Base-by-base conservation (phyloP, 2,797 vertebrate genomes). In the Lepidocolaptes lacrymiger region DNA sequence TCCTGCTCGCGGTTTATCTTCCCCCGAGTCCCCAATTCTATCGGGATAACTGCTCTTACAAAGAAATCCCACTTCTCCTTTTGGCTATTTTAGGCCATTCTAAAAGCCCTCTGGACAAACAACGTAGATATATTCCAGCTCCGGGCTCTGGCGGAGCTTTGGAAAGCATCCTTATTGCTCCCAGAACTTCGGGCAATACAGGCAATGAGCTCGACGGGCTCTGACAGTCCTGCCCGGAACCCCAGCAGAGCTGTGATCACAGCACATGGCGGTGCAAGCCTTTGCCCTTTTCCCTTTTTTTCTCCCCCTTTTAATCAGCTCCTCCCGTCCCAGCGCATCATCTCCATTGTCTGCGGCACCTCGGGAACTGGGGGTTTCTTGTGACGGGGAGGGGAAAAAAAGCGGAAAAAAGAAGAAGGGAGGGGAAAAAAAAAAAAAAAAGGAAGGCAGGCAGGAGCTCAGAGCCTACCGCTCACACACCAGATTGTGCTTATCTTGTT, bases 401-500 rank as follows among this genome's bases (percentile, higher is more conserved):
- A 73, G 20, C 5, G 58, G 24, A 12, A 37, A 58, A 67, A 18
- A 51, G 11, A 7, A 13, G 24, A 23, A 9, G 12, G 14, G 14
- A 46, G 44, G 37, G 7, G 18, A 16, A 6, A 7, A 7, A 5
- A 4, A 6, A 27, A 23, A 48, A 46, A 67, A 12, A 24, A 8
- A 9, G 4, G 4, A 7, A 30, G 48, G 32, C 56, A 58, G 79
- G 52, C 80, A 32, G 80, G 59, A 66, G 66, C 66, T 46, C 66
- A 52, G 73, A 84, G 2, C 52, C 66, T 78, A 73, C 66, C 58
- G 18, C 91, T 75, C 92, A 67, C 94, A 68, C 85, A 96, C 96
- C 98, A 97, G 98, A 98, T 98, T 97, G 97, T 62, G 95, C 96
- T 97, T 97, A 98, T 98, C 97, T 98, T 97, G 98, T 97, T 98